phyloP scores from a whole-genome alignment of 2,113 vertebrate species.

The Tiliqua scincoides region DNA sequence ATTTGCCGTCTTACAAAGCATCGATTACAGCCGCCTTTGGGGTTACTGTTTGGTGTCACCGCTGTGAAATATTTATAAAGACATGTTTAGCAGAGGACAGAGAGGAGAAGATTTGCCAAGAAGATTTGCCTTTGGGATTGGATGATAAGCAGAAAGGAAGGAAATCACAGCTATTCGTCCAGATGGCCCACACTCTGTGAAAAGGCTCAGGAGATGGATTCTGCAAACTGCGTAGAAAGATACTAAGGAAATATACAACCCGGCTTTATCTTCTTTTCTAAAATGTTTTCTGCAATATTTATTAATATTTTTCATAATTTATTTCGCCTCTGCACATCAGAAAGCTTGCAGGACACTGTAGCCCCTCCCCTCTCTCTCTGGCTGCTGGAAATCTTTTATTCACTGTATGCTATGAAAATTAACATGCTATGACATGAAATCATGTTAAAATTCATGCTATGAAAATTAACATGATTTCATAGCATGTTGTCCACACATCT shows the following conservation, averaged over 20 bases:
- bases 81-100: background rate
- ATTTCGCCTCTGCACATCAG: background rate
- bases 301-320: background rate
- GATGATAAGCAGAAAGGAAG: background rate
- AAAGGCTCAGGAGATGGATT: background rate
- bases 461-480: too few species aligned
- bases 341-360: background rate
- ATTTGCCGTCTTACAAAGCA: constrained; percentile 6
- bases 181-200: background rate
- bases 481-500: too few species aligned
- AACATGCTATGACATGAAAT: too few species aligned
- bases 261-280: background rate
- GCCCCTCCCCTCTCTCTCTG: background rate
- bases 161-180: background rate
- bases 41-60: background rate
- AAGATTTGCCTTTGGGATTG: background rate
- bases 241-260: background rate
- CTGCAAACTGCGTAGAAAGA: background rate
- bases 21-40: constrained; percentile 14
- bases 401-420: too few species aligned
- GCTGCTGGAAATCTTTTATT: background rate
- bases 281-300: too few species aligned
- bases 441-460: too few species aligned
- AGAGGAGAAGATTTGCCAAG: background rate
- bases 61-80: background rate